These are phyloP conservation scores for Osedax fenrisi DNA, from an alignment of 2,888 invertebrate genomes.

Conservation along the genomic window DNA sequence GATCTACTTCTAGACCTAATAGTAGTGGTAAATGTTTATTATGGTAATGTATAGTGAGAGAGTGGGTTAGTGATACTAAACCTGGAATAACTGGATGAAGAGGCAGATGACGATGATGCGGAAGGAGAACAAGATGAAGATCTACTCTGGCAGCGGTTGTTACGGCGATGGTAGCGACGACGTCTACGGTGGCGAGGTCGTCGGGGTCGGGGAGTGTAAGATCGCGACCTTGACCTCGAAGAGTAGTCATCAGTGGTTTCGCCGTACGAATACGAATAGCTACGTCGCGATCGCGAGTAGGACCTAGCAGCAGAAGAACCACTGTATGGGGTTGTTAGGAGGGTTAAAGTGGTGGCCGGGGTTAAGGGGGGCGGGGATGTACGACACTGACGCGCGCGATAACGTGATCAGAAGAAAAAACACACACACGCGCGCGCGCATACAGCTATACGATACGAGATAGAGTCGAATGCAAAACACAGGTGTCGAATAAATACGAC, in stretches of 20 bases:
- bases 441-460: too few species aligned
- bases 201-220: neutral
- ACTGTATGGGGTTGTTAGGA: too few species aligned
- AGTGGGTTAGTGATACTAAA: neutral
- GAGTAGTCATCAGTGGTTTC: neutral
- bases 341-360: too few species aligned
- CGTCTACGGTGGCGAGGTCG: neutral
- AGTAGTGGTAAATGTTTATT: neutral
- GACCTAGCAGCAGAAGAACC: neutral
- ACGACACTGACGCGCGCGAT: neutral
- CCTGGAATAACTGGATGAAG: neutral
- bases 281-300: neutral
- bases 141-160: neutral
- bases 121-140: neutral
- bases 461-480: too few species aligned
- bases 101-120: neutral
- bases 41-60: neutral
- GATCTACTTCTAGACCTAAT: neutral
- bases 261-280: neutral
- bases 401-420: neutral
- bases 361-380: neutral
- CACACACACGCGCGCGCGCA: neutral
- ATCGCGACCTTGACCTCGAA: neutral
- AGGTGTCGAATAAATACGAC: too few species aligned
- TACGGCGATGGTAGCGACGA: neutral